A percentile compares a stretch with the other conserved stretches of the same genome.
These are phyloP conservation scores for Ormyrus thymus DNA, from an alignment of 2,888 invertebrate genomes.

Conservation along the genomic window DNA sequence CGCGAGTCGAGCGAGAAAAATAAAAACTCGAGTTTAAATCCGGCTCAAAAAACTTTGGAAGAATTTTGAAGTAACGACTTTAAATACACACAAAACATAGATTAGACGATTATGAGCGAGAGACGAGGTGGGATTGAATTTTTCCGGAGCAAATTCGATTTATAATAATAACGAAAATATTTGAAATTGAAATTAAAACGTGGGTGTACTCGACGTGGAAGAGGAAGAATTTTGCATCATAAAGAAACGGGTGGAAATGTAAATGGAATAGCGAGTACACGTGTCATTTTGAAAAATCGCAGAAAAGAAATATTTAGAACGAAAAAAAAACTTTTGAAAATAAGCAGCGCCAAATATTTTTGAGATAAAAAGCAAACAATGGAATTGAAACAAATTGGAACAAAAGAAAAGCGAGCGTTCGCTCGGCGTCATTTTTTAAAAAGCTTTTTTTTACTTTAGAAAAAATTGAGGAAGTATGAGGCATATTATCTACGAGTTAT, in stretches of 20 bases:
- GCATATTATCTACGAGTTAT: conserved; percentile 10
- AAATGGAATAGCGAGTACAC: conserved; percentile 33
- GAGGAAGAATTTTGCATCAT: conserved; percentile 33
- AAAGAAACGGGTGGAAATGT: conserved; percentile 31
- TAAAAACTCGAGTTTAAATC: conserved; percentile 50
- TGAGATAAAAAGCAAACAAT: background rate
- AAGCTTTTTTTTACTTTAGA: conserved; percentile 19
- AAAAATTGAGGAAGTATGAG: conserved; percentile 30
- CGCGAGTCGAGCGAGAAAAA: conserved; percentile 36
- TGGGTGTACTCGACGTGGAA: conserved; percentile 4
- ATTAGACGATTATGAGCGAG: conserved; percentile 23
- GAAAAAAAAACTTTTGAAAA: background rate
- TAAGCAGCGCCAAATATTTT: background rate
- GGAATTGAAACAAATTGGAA: too few species aligned
- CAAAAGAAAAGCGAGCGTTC: too few species aligned
- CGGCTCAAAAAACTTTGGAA: conserved; percentile 39
- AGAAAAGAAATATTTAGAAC: background rate
- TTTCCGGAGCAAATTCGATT: too few species aligned
- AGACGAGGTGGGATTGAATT: background rate
- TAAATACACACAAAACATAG: conserved; percentile 30
- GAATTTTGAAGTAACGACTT: conserved; percentile 44
- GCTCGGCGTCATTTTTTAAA: background rate
- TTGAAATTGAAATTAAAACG: conserved; percentile 46
- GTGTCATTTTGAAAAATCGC: conserved; percentile 30
- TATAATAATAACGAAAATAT: background rate